phyloP scores from a whole-genome alignment of 1,140 invertebrate species.

The Plodia interpunctella region DNA sequence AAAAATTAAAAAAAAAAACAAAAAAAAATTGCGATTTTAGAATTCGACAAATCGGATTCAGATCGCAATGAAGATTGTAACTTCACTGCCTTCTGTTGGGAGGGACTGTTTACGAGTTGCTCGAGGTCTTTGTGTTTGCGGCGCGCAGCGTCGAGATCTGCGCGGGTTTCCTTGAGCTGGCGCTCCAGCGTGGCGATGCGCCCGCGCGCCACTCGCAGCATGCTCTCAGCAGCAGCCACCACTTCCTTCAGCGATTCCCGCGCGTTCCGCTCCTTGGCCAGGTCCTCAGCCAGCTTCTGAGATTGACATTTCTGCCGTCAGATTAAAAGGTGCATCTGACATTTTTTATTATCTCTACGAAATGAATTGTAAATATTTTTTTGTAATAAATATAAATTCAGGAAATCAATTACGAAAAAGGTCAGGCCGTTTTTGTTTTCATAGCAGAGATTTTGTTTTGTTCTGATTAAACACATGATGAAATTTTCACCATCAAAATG shows the following conservation, averaged over 20 bases:
- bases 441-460: too few species aligned
- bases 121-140: slow-evolving; percentile 44
- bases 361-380: too few species aligned
- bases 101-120: slow-evolving; percentile 38
- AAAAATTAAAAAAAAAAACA: background rate
- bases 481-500: too few species aligned
- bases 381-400: too few species aligned
- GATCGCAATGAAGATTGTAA: slow-evolving; percentile 30
- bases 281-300: slow-evolving; percentile 43
- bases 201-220: slow-evolving; percentile 56
- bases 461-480: too few species aligned
- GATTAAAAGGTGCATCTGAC: too few species aligned
- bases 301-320: background rate
- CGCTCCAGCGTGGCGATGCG: slow-evolving; percentile 52
- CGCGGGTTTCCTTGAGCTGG: slow-evolving; percentile 46
- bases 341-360: too few species aligned
- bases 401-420: too few species aligned
- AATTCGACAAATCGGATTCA: slow-evolving; percentile 4
- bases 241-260: slow-evolving; percentile 54
- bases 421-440: too few species aligned
- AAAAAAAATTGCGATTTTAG: background rate
- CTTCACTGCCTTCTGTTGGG: slow-evolving; percentile 31
- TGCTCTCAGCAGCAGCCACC: slow-evolving; percentile 52
- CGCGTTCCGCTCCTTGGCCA: slow-evolving; percentile 49
- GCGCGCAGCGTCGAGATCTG: slow-evolving; percentile 26